Evolutionary conservation across 2,797 vertebrate species (phyloP).

Genomic region (Chelon auratus): DNA sequence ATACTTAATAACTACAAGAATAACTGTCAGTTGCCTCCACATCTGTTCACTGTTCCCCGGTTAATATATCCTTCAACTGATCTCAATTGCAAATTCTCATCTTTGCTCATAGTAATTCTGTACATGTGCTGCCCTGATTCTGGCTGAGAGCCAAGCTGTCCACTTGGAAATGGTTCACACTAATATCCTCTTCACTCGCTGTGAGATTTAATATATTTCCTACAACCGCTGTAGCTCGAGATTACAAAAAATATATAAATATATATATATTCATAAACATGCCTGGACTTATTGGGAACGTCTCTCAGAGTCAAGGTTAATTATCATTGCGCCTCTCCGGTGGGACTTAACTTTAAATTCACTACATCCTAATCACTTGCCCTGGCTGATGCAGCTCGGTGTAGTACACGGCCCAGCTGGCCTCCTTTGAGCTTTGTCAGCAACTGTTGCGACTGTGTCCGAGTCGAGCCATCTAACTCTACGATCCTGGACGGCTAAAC

Average conservation of each 20-base stretch:
- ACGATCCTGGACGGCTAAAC: slow-evolving; percentile 48
- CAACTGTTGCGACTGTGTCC: slow-evolving; percentile 49
- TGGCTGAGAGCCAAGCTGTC: slow-evolving; percentile 71
- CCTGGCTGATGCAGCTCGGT: slow-evolving; percentile 59
- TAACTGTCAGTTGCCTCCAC: slow-evolving; percentile 80
- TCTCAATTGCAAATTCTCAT: slow-evolving; percentile 79
- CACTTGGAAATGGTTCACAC: slow-evolving; percentile 59
- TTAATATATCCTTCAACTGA: slow-evolving; percentile 80
- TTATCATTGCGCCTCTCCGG: slow-evolving; percentile 60
- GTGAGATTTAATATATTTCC: slow-evolving; percentile 65
- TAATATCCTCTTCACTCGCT: slow-evolving; percentile 67
- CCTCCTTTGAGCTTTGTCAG: slow-evolving; percentile 54
- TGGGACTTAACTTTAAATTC: slow-evolving; percentile 70
- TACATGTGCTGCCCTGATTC: slow-evolving; percentile 50
- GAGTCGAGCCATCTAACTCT: slow-evolving; percentile 47
- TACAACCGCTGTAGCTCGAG: slow-evolving; percentile 45
- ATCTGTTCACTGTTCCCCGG: slow-evolving; percentile 83
- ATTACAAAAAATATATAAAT: slow-evolving; percentile 34
- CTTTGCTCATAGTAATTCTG: slow-evolving; percentile 70
- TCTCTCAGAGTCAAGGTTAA: slow-evolving; percentile 76
- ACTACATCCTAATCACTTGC: slow-evolving; percentile 72
- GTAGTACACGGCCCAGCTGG: slow-evolving; percentile 51
- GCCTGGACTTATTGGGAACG: slow-evolving; percentile 52
- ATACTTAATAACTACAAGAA: slow-evolving; percentile 84
- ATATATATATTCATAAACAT: slow-evolving; percentile 70